Percentiles rank a stretch among this genome's conserved stretches.
Evolutionary conservation across 92 coral and sea anemone genomes (phyloP).

Genomic region (Meandrina meandrites): DNA sequence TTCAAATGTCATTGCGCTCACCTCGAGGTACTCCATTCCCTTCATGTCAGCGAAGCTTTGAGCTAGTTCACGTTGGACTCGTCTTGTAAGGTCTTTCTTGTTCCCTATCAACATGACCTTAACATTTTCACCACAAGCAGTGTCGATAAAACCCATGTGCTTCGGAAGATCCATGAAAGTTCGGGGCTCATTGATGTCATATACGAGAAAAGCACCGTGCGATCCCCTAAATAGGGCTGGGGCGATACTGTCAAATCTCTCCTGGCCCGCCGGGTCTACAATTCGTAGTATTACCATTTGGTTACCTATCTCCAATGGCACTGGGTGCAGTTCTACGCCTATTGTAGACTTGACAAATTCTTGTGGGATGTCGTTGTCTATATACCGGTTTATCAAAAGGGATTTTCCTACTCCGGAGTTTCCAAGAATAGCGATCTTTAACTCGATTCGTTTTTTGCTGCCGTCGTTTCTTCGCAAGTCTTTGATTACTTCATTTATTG

Average conservation of each 20-base stretch:
- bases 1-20: conserved; percentile 61
- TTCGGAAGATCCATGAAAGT: conserved; percentile 36
- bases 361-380: conserved; percentile 27
- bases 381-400: conserved; percentile 31
- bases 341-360: conserved; percentile 27
- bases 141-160: conserved; percentile 24
- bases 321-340: conserved; percentile 37
- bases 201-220: conserved; percentile 62
- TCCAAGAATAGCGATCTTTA: conserved; percentile 54
- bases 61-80: conserved; percentile 28
- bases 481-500: conserved; percentile 4
- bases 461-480: conserved; percentile 41
- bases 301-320: conserved; percentile 40
- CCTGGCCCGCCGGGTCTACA: conserved; percentile 61
- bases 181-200: conserved; percentile 49
- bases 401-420: conserved; percentile 62
- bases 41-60: conserved; percentile 37
- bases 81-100: conserved; percentile 44
- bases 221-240: conserved; percentile 57
- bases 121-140: conserved; percentile 47
- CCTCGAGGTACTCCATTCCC: conserved; percentile 51
- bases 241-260: conserved; percentile 59
- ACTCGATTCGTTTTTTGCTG: conserved; percentile 27
- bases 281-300: conserved; percentile 47
- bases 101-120: conserved; percentile 56